Conservation (phyloP, 1,140 invertebrate species). For the Ostrea edulis region DNA sequence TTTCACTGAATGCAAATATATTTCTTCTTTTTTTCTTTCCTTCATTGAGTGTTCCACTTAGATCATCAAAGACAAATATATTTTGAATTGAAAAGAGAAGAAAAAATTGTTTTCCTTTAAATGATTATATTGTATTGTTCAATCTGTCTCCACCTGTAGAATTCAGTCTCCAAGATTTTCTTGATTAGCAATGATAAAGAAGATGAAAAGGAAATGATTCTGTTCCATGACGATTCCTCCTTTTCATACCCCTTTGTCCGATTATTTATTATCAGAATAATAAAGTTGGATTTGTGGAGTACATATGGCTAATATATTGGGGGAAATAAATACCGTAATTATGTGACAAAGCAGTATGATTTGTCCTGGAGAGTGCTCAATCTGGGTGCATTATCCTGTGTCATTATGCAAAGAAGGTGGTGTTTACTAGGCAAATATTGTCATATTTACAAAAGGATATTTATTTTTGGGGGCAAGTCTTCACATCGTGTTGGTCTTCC, state of each 20-base stretch:
- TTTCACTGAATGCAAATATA: not conserved
- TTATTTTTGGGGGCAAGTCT: slow-evolving; percentile 28
- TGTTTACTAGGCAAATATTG: slow-evolving; percentile 35
- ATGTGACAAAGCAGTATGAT: not conserved
- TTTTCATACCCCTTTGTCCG: slow-evolving; percentile 4
- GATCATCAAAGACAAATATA: not conserved
- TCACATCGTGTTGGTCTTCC: not conserved
- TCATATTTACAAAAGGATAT: slow-evolving; percentile 39
- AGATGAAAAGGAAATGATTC: slow-evolving; percentile 29
- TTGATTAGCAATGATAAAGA: not conserved
- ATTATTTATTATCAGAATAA: slow-evolving; percentile 10
- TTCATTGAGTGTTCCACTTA: not conserved
- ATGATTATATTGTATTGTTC: slow-evolving; percentile 20
- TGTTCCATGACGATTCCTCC: not conserved
- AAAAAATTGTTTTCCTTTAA: slow-evolving; percentile 26
- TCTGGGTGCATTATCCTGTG: not conserved
- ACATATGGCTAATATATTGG: slow-evolving; percentile 15
- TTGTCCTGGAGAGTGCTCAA: not conserved
- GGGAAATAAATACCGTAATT: slow-evolving; percentile 8
- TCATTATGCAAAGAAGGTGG: not conserved
- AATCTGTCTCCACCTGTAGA: slow-evolving; percentile 17
- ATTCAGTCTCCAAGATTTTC: slow-evolving; percentile 10
- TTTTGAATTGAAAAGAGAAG: slow-evolving; percentile 1
- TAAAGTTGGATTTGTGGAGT: slow-evolving; percentile 11
- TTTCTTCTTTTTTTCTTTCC: not conserved